A percentile compares a stretch with the other conserved stretches of the same genome.
phyloP scores from a whole-genome alignment of 2,888 invertebrate species.

The Diloba caeruleocephala region DNA sequence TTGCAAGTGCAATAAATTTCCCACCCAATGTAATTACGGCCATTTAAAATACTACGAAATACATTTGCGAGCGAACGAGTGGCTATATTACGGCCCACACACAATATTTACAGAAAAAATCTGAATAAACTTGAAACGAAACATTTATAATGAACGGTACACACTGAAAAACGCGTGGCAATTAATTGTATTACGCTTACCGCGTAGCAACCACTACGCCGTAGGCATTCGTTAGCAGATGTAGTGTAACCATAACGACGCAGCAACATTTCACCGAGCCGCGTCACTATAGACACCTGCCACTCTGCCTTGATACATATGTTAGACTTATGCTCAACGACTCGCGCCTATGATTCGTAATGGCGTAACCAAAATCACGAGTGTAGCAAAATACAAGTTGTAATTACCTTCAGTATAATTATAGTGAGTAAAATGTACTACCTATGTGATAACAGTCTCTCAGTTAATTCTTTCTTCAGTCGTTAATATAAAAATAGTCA shows the following conservation, averaged over 20 bases:
- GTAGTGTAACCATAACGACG: constrained; percentile 41
- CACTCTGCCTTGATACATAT: constrained; percentile 37
- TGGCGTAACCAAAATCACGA: constrained; percentile 14
- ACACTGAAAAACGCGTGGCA: constrained; percentile 36
- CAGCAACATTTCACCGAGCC: constrained; percentile 31
- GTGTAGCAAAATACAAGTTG: background rate
- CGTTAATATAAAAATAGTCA: constrained; percentile 24
- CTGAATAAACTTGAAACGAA: constrained; percentile 39
- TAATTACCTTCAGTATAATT: constrained; percentile 5
- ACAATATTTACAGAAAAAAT: constrained; percentile 31
- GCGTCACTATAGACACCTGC: constrained; percentile 34
- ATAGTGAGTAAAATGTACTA: constrained; percentile 8
- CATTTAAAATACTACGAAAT: constrained; percentile 52
- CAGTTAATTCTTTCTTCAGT: constrained; percentile 10
- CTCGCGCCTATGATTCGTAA: constrained; percentile 30
- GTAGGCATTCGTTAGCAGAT: constrained; percentile 49
- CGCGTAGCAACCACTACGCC: constrained; percentile 41
- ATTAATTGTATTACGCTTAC: constrained; percentile 37
- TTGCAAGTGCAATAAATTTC: constrained; percentile 49
- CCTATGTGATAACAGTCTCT: constrained; percentile 4
- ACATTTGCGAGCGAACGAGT: constrained; percentile 41
- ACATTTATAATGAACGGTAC: constrained; percentile 35
- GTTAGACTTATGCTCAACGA: constrained; percentile 30
- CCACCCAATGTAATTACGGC: constrained; percentile 48
- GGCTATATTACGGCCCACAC: constrained; percentile 25